These are phyloP conservation scores for Amblyopsis rosae DNA, from an alignment of 2,113 vertebrate species.

Conservation along the genomic window DNA sequence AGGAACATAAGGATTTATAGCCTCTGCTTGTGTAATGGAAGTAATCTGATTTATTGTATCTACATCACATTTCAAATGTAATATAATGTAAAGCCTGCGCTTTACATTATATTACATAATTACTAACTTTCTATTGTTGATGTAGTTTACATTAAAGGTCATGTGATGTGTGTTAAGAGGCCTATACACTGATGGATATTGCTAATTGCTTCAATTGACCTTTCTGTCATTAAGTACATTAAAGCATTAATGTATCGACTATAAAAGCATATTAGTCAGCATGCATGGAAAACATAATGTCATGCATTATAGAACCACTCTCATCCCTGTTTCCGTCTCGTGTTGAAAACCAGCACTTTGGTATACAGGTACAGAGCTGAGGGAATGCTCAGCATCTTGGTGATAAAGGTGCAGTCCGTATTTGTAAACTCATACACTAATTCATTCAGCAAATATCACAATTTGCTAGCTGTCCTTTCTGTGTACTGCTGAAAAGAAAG, in stretches of 20 bases:
- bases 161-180: constrained; percentile 29
- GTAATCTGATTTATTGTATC: too few species aligned
- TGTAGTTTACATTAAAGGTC: constrained; percentile 2
- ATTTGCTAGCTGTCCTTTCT: too few species aligned
- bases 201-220: constrained; percentile 44
- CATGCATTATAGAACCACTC: constrained; percentile 17
- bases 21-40: too few species aligned
- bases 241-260: constrained; percentile 30
- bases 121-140: not conserved
- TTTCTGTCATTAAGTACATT: constrained; percentile 38
- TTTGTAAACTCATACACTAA: too few species aligned
- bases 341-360: constrained; percentile 2
- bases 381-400: constrained; percentile 22
- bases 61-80: too few species aligned
- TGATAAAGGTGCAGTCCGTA: constrained; percentile 3
- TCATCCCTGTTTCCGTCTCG: constrained; percentile 2
- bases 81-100: too few species aligned
- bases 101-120: not conserved
- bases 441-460: too few species aligned
- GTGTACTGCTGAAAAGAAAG: too few species aligned
- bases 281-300: constrained; percentile 21
- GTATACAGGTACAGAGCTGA: constrained; percentile 26
- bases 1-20: too few species aligned
- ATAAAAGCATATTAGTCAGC: constrained; percentile 37
- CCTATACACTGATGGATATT: constrained; percentile 38